A percentile compares a stretch with the other conserved stretches of the same genome.
Conservation (phyloP, 2,113 vertebrate species). For the Tricholaema leucomelas region DNA sequence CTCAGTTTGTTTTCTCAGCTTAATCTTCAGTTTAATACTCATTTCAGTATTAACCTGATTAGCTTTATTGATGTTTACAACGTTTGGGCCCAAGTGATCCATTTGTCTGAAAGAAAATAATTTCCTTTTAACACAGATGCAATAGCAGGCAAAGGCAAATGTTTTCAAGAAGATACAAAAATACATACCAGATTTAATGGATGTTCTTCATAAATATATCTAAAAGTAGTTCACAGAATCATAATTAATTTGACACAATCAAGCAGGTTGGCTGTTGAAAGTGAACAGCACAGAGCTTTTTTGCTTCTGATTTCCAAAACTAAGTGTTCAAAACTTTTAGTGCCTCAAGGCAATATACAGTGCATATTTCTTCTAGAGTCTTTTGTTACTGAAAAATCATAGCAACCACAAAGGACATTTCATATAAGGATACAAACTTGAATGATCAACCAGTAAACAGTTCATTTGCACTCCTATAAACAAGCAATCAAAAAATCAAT, state of each 20-base stretch:
- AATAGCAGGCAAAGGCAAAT: background rate
- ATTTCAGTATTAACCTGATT: conserved; percentile 63
- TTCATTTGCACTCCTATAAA: background rate
- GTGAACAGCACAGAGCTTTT: background rate
- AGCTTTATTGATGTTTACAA: conserved; percentile 65
- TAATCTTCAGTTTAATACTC: conserved; percentile 72
- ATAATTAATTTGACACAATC: background rate
- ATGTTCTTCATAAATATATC: background rate
- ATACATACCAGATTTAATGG: background rate
- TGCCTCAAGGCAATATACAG: background rate
- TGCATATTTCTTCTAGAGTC: background rate
- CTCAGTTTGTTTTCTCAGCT: conserved; percentile 65
- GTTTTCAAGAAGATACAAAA: background rate
- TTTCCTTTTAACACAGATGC: background rate
- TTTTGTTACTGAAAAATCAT: background rate
- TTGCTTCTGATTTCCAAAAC: background rate
- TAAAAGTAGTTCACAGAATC: background rate
- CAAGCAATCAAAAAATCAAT: conserved; percentile 46
- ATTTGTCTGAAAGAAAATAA: background rate
- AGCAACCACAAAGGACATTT: background rate
- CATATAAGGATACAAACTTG: background rate
- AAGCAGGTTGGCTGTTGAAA: background rate
- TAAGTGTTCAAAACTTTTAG: background rate
- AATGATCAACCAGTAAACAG: background rate
- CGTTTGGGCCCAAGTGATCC: background rate